These are phyloP conservation scores for Phymatocera aterrima DNA, from an alignment of 2,888 invertebrate genomes.

Conservation along the genomic window DNA sequence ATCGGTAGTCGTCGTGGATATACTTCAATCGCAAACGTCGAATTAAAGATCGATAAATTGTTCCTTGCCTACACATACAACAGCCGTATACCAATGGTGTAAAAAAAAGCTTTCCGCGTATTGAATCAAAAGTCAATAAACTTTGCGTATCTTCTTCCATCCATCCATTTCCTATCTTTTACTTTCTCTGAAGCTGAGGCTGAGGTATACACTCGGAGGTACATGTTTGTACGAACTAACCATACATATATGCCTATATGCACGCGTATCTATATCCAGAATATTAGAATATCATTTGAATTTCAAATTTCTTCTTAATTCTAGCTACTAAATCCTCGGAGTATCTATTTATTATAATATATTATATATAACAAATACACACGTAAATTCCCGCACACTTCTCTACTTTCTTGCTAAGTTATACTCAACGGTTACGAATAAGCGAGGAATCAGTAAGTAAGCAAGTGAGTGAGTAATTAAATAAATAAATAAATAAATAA, in stretches of 20 bases:
- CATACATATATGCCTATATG: not conserved
- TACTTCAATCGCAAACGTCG: slow-evolving; percentile 48
- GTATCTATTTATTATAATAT: not conserved
- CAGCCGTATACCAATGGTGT: too few relatives aligned
- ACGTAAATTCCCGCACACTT: too few relatives aligned
- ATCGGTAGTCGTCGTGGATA: slow-evolving; percentile 28
- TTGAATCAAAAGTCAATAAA: slow-evolving; percentile 44
- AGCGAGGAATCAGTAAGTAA: not conserved
- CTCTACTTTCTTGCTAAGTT: not conserved
- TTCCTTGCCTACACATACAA: not conserved
- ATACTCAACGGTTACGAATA: slow-evolving; percentile 1
- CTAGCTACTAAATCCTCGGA: slow-evolving; percentile 2
- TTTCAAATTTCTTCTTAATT: slow-evolving; percentile 52
- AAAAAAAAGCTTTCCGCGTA: slow-evolving; percentile 50
- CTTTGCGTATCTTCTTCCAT: not conserved
- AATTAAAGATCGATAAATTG: slow-evolving; percentile 59
- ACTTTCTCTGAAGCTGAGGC: not conserved
- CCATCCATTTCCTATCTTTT: not conserved
- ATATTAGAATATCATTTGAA: slow-evolving; percentile 53
- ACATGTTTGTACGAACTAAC: not conserved
- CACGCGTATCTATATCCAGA: too few relatives aligned
- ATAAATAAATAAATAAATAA: not conserved
- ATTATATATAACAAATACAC: too few relatives aligned
- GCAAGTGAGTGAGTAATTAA: not conserved
- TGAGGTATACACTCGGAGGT: too few relatives aligned